Conservation (phyloP, 2,797 vertebrate genomes). For the Antrozous pallidus region DNA sequence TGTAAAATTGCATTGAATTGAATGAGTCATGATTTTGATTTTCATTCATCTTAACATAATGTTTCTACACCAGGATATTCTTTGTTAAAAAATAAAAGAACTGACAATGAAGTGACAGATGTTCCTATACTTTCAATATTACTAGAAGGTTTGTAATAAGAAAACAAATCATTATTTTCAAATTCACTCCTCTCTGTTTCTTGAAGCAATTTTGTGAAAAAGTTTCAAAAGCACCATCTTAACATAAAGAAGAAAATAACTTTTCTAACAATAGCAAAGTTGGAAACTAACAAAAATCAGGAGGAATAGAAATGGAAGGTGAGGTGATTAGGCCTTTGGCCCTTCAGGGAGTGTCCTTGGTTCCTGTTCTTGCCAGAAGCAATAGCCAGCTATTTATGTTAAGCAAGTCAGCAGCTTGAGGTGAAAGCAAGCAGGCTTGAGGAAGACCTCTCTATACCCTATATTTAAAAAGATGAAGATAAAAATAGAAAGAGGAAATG, state of each 20-base stretch:
- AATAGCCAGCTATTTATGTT: constrained; percentile 41
- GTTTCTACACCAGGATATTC: not conserved
- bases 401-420: constrained; percentile 37
- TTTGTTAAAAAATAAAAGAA: constrained; percentile 5
- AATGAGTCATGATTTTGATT: constrained; percentile 10
- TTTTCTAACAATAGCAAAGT: constrained; percentile 59
- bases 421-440: not conserved
- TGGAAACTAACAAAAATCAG: constrained; percentile 51
- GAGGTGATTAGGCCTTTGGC: constrained; percentile 30
- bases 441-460: constrained; percentile 9
- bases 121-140: constrained; percentile 9
- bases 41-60: not conserved
- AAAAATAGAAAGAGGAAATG: constrained; percentile 47
- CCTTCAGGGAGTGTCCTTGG: constrained; percentile 17
- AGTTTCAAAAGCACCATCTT: constrained; percentile 52
- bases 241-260: constrained; percentile 60
- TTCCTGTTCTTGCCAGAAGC: constrained; percentile 53
- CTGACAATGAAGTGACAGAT: not conserved
- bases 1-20: not conserved
- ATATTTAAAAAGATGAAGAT: constrained; percentile 36
- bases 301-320: constrained; percentile 31
- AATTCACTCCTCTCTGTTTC: constrained; percentile 43
- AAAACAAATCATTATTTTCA: constrained; percentile 52
- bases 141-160: constrained; percentile 31
- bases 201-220: constrained; percentile 27